These are phyloP conservation scores for Boleophthalmus pectinirostris DNA, from an alignment of 2,113 vertebrate species.

Conservation along the genomic window DNA sequence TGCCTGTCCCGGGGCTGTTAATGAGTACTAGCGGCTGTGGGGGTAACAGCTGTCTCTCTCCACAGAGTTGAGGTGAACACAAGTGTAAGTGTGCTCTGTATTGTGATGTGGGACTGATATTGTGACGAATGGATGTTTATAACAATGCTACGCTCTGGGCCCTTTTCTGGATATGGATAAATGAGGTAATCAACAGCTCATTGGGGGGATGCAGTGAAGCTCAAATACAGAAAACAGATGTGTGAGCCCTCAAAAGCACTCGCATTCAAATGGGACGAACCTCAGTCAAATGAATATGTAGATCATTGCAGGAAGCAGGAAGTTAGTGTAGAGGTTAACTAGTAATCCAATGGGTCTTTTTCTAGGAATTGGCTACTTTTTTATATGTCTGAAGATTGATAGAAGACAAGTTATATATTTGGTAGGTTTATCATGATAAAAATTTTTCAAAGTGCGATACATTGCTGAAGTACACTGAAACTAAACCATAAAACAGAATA, in stretches of 20 bases:
- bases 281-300: background rate
- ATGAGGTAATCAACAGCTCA: background rate
- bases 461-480: too few relatives aligned
- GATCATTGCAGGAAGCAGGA: background rate
- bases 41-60: conserved; percentile 71
- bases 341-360: background rate
- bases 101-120: conserved; percentile 1
- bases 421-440: too few relatives aligned
- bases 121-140: conserved; percentile 5
- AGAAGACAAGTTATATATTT: background rate
- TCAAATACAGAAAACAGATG: background rate
- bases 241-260: background rate
- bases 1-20: conserved; percentile 54
- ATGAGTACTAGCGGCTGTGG: conserved; percentile 69
- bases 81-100: conserved; percentile 1
- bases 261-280: background rate
- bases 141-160: background rate
- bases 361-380: background rate
- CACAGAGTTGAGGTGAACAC: conserved; percentile 42
- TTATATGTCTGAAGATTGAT: conserved; percentile 9
- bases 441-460: too few relatives aligned
- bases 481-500: too few relatives aligned
- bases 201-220: background rate
- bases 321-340: background rate
- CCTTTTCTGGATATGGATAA: background rate